Base-by-base conservation (phyloP, 2,113 vertebrate species). In the Proterorhinus semilunaris region DNA sequence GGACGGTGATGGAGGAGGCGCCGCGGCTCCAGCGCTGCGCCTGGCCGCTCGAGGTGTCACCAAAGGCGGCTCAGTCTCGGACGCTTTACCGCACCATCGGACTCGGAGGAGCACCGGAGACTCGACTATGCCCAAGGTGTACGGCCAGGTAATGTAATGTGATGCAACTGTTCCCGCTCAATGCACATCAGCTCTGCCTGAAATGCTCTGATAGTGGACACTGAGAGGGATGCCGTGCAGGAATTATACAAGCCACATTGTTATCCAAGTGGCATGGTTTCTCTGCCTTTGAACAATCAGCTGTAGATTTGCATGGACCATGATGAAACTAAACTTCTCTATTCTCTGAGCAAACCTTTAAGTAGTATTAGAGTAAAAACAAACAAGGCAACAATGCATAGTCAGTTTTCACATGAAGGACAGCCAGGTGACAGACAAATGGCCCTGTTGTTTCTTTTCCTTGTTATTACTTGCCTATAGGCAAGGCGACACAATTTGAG, bases 81-180 rank as follows among this genome's bases (percentile, higher is more conserved):
- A 66, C 17, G 66, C 50, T 70, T 55, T 55, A 6, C 83, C 78
- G 83, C 86, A 55, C 64, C 84, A 82, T 64, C 89, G 91, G 55
- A 81, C 62, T 62, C 91, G 90, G 58, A 85, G 92, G 78, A 91
- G 91, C 74, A 13, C 75, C 0, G 84, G 80, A 0, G 89, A 86
- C 44, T 59, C 88, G 27, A 68, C 88, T 73, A 79, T 86, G 86
- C 91, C 90, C 0, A 91, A 89, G 84, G 93, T 94, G 86, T 93
- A 94, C 84, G 90, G 92, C 10, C 86, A 87, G 93, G 93, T 93
- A 91, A 88, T 43, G 55, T 4, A 17, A n/a, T 6, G 53, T 36
- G 27, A 36, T 36, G 27, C 65, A 58, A 10, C 17, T 27, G 8
- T 36, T 8, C 50, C 36, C 0, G 16, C 11, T 49, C 15, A 7